Base-by-base conservation (phyloP, 2,888 invertebrate species). In the Eurois occulta region DNA sequence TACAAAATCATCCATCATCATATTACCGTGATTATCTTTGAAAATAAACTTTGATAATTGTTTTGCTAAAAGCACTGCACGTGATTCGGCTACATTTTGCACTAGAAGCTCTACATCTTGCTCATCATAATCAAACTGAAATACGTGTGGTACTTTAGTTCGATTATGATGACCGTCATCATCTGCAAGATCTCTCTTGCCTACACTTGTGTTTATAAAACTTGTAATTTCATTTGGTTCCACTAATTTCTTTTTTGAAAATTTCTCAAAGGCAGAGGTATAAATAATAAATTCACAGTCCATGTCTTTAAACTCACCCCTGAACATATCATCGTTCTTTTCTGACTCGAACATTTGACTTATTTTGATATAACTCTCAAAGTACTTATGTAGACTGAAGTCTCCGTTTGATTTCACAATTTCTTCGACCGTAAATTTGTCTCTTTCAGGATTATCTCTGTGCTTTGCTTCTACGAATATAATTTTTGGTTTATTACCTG, bases 271-370 rank as follows among this genome's bases (percentile, higher is more conserved):
- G 58, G 85, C 84, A 41, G 85, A 65, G 6, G 87, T 88, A 48
- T 81, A 88, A 55, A 88, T 86, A 21, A 88, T 69, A 65, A 83
- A 87, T 35, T 79, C 70, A 70, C 81, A 86, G 32, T 85, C 72
- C 16, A 77, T 66, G 41, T 48, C 74, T n/a, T 80, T 74, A 66
- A 76, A 76, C 1, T 38, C 41, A 2, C 71, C 78, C 16, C 52
- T 79, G 60, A 86, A 87, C 67, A 85, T 77, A 24, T 35, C 55
- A 32, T 80, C 80, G 2, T 58, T 32, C 2, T 66, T 77, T 24
- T 77, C 55, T 0, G 69, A 68, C 10, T 32, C 11, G 28, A 85
- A 75, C 74, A 66, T 85, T n/a, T 83, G 71, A 46, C 46, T 70
- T n/a, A 85, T 83, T 74, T 77, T 70, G 32, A 85, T 68, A 35